A percentile compares a stretch with the other conserved stretches of the same genome.
These are phyloP conservation scores for Bryconaethiops microstoma DNA, from an alignment of 2,797 vertebrate genomes.

Conservation along the genomic window DNA sequence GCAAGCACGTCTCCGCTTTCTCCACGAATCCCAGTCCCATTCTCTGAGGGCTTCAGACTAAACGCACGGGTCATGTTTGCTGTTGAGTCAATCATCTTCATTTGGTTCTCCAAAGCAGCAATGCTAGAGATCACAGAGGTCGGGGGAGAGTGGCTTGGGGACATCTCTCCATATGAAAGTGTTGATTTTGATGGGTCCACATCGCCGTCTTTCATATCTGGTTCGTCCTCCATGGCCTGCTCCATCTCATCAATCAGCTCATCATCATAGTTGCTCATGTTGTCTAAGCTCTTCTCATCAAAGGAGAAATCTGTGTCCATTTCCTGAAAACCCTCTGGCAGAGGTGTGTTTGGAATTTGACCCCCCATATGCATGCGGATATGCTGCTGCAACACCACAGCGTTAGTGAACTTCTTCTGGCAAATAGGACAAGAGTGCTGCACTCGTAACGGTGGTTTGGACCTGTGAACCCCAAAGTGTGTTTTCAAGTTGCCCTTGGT, in stretches of 20 bases:
- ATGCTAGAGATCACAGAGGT: constrained; percentile 96
- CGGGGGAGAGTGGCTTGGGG: constrained; percentile 86
- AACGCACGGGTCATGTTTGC: constrained; percentile 86
- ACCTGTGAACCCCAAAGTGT: constrained; percentile 97
- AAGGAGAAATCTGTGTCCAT: constrained; percentile 91
- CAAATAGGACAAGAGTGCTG: constrained; percentile 99
- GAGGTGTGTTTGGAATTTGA: constrained; percentile 94
- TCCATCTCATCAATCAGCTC: constrained; percentile 93
- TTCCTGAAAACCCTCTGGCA: constrained; percentile 92
- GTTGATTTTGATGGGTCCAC: constrained; percentile 82
- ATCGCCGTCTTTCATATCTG: constrained; percentile 82
- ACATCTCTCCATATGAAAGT: constrained; percentile 80
- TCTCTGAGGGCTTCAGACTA: constrained; percentile 83
- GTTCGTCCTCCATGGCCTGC: constrained; percentile 93
- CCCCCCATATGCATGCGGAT: constrained; percentile 99
- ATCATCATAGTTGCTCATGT: constrained; percentile 90
- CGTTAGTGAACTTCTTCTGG: constrained; percentile 99
- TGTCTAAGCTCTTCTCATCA: constrained; percentile 90
- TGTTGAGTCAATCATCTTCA: constrained; percentile 97
- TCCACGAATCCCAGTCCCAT: constrained; percentile 78
- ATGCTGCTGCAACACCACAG: constrained; percentile 97
- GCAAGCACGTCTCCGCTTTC: constrained; percentile 88
- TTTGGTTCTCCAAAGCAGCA: constrained; percentile 96
- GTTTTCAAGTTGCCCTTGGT: constrained; percentile 99
- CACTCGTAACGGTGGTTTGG: constrained; percentile 95